Percentiles rank a stretch among this genome's conserved stretches.
Evolutionary conservation across 2,888 invertebrate species (phyloP).

Genomic region (Mimumesa dahlbomi): DNA sequence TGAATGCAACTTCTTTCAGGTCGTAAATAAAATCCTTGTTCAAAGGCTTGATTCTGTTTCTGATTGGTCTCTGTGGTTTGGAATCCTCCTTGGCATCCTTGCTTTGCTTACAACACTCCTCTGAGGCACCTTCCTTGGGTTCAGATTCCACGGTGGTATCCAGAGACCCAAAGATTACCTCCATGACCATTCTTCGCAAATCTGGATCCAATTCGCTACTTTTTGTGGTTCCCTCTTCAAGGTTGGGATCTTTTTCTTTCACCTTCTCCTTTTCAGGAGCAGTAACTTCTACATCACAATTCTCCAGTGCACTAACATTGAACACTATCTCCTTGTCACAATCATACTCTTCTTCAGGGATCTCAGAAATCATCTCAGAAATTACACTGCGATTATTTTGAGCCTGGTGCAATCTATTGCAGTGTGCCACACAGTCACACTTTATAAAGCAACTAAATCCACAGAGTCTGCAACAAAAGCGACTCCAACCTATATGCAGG

Average conservation of each 20-base stretch:
- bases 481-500: slow-evolving; percentile 86
- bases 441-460: slow-evolving; percentile 86
- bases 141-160: slow-evolving; percentile 17
- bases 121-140: slow-evolving; percentile 1
- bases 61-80: slow-evolving; percentile 82
- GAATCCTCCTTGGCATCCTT: slow-evolving; percentile 3
- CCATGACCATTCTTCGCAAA: slow-evolving; percentile 77
- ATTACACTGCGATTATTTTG: slow-evolving; percentile 73
- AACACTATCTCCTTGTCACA: slow-evolving; percentile 30
- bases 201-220: slow-evolving; percentile 59
- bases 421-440: slow-evolving; percentile 85
- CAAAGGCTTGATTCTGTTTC: slow-evolving; percentile 85
- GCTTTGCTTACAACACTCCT: no score
- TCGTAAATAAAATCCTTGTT: slow-evolving; percentile 89
- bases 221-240: no score
- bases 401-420: slow-evolving; percentile 84
- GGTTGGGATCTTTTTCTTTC: no score
- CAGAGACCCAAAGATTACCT: slow-evolving; percentile 76
- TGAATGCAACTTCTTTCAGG: slow-evolving; percentile 79
- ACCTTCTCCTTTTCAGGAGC: no score
- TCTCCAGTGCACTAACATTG: slow-evolving; percentile 15
- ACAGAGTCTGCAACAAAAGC: slow-evolving; percentile 89
- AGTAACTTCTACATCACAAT: neutral
- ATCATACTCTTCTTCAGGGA: slow-evolving; percentile 45
- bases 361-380: slow-evolving; percentile 61